A percentile compares a stretch with the other conserved stretches of the same genome.
Evolutionary conservation across 2,797 vertebrate species (phyloP).

Genomic region (Eleutherodactylus coqui): DNA sequence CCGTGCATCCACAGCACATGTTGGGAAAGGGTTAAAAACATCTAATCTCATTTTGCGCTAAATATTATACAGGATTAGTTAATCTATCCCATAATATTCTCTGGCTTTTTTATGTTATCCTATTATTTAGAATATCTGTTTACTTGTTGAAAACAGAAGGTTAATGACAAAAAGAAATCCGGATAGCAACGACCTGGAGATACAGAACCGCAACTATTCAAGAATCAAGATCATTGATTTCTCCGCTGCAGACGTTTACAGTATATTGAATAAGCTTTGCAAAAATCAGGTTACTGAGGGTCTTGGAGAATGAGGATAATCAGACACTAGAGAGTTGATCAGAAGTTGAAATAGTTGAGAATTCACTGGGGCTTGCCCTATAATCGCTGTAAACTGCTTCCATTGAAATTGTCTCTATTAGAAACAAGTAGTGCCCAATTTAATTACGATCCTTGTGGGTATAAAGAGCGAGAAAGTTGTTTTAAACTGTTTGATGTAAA

Average conservation of each 20-base stretch:
- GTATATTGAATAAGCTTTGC: conserved; percentile 28
- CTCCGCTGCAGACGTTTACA: conserved; percentile 43
- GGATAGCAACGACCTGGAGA: conserved; percentile 37
- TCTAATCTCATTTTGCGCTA: too few relatives aligned
- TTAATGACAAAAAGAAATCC: conserved; percentile 26
- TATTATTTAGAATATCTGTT: neutral
- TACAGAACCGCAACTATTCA: conserved; percentile 29
- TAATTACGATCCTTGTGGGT: conserved; percentile 44
- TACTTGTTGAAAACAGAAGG: neutral
- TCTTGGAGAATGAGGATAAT: conserved; percentile 50
- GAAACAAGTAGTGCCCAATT: conserved; percentile 20
- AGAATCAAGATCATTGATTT: conserved; percentile 56
- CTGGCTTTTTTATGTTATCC: neutral
- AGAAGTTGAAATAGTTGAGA: conserved; percentile 41
- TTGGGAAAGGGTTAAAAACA: too few relatives aligned
- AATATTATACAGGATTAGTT: too few relatives aligned
- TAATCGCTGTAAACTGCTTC: conserved; percentile 47
- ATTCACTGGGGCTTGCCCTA: conserved; percentile 43
- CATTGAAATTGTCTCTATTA: conserved; percentile 42
- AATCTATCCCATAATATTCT: neutral
- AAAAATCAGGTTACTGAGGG: conserved; percentile 40
- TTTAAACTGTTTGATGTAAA: conserved; percentile 40
- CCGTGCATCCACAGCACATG: too few relatives aligned
- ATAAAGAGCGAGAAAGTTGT: conserved; percentile 37
- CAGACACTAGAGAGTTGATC: conserved; percentile 56